phyloP scores from a whole-genome alignment of 2,888 invertebrate genomes.

The Caenorhabditis wallacei region DNA sequence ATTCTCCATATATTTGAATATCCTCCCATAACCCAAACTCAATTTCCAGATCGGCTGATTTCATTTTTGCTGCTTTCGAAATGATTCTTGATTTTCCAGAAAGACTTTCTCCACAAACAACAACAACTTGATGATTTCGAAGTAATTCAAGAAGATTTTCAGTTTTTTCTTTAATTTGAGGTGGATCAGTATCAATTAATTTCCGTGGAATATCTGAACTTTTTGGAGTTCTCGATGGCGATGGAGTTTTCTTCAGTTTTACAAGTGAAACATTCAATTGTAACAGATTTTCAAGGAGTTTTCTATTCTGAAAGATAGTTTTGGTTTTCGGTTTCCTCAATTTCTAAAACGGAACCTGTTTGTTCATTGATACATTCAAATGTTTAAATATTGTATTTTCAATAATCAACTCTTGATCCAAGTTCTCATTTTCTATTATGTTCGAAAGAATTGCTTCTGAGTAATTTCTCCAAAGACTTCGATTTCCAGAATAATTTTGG shows the following conservation, averaged over 20 bases:
- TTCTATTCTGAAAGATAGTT: slow-evolving; percentile 27
- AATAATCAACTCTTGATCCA: slow-evolving; percentile 16
- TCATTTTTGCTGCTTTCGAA: slow-evolving; percentile 33
- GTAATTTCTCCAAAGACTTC: slow-evolving; percentile 44
- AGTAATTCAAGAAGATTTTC: slow-evolving; percentile 37
- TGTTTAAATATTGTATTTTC: slow-evolving; percentile 23
- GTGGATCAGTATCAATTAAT: slow-evolving; percentile 36
- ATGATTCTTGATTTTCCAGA: slow-evolving; percentile 59
- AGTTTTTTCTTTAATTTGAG: slow-evolving; percentile 27
- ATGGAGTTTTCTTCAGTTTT: slow-evolving; percentile 15
- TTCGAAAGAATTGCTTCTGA: slow-evolving; percentile 3
- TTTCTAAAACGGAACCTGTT: no score
- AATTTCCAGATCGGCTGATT: slow-evolving; percentile 40
- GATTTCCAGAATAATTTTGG: slow-evolving; percentile 17
- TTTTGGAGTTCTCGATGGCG: slow-evolving; percentile 29
- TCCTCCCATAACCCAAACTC: slow-evolving; percentile 58
- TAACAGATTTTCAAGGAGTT: slow-evolving; percentile 18
- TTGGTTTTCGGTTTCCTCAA: no score
- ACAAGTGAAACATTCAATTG: background rate
- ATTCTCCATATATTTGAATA: slow-evolving; percentile 45
- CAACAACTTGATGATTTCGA: slow-evolving; percentile 52
- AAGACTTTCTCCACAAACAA: slow-evolving; percentile 38
- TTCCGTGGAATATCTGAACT: slow-evolving; percentile 30
- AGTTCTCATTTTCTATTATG: slow-evolving; percentile 25
- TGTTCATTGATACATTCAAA: slow-evolving; percentile 30